These are phyloP conservation scores for Spea bombifrons DNA, from an alignment of 2,113 vertebrate genomes.

Conservation along the genomic window DNA sequence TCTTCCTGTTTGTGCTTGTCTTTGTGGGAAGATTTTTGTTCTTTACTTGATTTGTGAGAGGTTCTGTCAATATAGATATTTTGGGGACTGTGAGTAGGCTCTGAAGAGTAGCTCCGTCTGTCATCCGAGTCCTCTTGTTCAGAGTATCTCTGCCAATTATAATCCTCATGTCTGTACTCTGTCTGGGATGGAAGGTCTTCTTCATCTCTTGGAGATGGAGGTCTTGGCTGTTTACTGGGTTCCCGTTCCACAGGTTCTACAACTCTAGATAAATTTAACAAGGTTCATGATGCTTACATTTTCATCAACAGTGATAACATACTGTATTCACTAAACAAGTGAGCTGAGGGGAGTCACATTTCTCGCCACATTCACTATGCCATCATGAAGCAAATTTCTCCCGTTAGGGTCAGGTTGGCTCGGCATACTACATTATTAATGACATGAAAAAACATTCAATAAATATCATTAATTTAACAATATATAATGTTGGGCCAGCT, in stretches of 20 bases:
- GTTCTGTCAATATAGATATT: slow-evolving; percentile 68
- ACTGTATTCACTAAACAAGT: too few species aligned
- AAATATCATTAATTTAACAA: too few species aligned
- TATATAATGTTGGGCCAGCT: too few species aligned
- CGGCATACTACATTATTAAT: too few species aligned
- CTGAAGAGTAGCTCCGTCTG: slow-evolving; percentile 72
- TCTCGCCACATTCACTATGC: too few species aligned
- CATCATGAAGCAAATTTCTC: too few species aligned
- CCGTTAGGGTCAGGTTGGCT: too few species aligned
- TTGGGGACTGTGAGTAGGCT: slow-evolving; percentile 68
- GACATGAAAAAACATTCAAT: too few species aligned
- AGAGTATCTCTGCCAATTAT: slow-evolving; percentile 64
- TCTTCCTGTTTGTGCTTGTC: slow-evolving; percentile 58
- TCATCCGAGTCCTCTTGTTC: slow-evolving; percentile 71
- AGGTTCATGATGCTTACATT: too few species aligned
- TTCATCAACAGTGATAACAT: too few species aligned
- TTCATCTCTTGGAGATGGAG: slow-evolving; percentile 67
- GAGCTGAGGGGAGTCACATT: too few species aligned
- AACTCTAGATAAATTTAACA: slow-evolving; percentile 53
- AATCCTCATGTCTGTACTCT: slow-evolving; percentile 60
- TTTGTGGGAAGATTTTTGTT: slow-evolving; percentile 71
- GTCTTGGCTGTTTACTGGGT: slow-evolving; percentile 66
- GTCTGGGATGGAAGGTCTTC: slow-evolving; percentile 67
- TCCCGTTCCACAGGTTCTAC: slow-evolving; percentile 66
- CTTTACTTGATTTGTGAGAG: slow-evolving; percentile 64